Conservation (phyloP, 2,888 invertebrate species). For the Halictus quadricinctus region DNA sequence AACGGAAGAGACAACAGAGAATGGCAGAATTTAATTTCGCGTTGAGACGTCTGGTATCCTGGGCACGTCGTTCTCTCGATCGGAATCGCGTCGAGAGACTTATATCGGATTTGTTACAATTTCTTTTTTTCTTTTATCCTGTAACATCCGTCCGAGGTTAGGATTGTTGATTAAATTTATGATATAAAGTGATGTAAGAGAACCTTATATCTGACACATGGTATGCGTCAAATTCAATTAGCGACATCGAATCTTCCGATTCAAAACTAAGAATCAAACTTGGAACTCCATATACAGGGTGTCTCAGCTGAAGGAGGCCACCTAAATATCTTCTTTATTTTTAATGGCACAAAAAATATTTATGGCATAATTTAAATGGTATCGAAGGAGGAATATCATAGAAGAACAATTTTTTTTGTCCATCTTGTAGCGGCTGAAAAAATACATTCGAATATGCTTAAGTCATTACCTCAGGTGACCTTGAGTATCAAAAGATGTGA, state of each 20-base stretch:
- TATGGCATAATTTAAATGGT: too few species aligned
- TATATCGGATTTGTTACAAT: constrained; percentile 12
- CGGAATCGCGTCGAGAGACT: constrained; percentile 1
- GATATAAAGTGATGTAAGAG: background rate
- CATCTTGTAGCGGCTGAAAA: too few species aligned
- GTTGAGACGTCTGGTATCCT: constrained; percentile 10
- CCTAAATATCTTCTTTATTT: too few species aligned
- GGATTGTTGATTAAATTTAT: background rate
- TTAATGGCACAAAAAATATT: too few species aligned
- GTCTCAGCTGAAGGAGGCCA: too few species aligned
- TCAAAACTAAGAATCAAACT: background rate
- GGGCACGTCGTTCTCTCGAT: background rate
- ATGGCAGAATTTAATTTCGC: constrained; percentile 44
- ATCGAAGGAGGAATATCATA: too few species aligned
- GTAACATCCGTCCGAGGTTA: background rate
- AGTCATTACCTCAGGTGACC: too few species aligned
- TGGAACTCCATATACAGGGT: background rate
- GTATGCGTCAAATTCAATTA: background rate
- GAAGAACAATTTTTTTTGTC: too few species aligned
- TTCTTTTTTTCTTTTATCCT: background rate
- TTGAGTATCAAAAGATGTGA: too few species aligned
- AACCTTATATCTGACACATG: background rate
- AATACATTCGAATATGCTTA: too few species aligned
- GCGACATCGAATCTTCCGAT: background rate
- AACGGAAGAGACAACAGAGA: constrained; percentile 31